These are phyloP conservation scores for Orchestia grillus DNA, from an alignment of 1,140 invertebrate genomes.

Conservation along the genomic window DNA sequence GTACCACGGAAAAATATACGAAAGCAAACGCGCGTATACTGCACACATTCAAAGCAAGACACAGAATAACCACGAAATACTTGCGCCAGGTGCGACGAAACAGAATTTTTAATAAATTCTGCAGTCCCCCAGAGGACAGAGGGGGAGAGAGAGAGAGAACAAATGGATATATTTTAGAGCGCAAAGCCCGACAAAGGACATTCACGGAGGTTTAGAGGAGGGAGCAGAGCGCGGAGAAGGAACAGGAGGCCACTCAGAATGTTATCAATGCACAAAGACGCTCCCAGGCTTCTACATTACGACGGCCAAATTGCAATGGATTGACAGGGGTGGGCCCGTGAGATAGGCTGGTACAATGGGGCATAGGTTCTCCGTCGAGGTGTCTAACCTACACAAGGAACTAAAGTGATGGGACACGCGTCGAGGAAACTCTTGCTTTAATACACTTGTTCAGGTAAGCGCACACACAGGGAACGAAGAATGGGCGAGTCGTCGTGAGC, in stretches of 20 bases:
- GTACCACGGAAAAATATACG: neutral
- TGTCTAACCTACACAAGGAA: neutral
- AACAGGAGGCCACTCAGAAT: conserved; percentile 48
- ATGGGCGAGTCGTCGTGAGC: no score
- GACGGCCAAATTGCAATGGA: conserved; percentile 53
- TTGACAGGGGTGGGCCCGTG: conserved; percentile 16
- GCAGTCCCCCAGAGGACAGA: neutral
- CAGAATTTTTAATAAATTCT: neutral
- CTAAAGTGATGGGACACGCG: neutral
- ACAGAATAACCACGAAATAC: neutral
- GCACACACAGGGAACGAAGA: no score
- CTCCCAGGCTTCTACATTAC: conserved; percentile 41
- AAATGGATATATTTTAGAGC: neutral
- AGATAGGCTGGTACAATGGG: conserved; percentile 21
- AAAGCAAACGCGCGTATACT: neutral
- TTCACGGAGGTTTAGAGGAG: neutral
- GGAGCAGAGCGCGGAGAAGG: neutral
- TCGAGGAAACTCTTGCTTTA: neutral
- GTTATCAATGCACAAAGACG: conserved; percentile 45
- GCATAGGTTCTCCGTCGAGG: conserved; percentile 6
- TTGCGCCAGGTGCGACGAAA: neutral
- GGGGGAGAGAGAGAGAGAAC: conserved; percentile 1
- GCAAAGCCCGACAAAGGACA: neutral
- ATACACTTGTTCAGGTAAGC: no score
- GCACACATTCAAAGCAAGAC: neutral